These are phyloP conservation scores for Eptesicus fuscus DNA, from an alignment of 2,113 vertebrate genomes.

Conservation along the genomic window DNA sequence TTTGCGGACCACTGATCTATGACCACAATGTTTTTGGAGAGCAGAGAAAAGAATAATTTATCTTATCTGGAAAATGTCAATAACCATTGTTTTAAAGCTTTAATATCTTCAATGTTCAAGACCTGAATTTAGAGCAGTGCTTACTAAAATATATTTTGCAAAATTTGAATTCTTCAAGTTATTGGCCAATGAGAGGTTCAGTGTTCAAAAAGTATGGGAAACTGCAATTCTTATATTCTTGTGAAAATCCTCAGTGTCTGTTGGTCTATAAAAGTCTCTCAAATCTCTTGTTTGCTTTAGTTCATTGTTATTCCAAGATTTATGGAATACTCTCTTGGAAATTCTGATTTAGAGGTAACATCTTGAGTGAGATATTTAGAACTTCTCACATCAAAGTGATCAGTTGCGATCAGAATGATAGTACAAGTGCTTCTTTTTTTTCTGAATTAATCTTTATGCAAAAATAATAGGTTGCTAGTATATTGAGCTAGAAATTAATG, in stretches of 20 bases:
- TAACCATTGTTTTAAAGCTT: not conserved
- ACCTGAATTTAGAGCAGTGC: not conserved
- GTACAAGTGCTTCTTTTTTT: not conserved
- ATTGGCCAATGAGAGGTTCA: not conserved
- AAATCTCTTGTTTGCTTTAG: not conserved
- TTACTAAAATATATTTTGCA: not conserved
- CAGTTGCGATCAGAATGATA: not conserved
- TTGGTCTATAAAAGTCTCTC: not conserved
- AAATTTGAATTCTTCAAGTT: not conserved
- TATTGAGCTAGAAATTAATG: not conserved
- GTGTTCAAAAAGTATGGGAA: not conserved
- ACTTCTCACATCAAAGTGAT: not conserved
- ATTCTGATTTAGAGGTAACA: not conserved
- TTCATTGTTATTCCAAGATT: not conserved
- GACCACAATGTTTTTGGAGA: not conserved
- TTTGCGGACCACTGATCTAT: not conserved
- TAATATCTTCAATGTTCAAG: not conserved
- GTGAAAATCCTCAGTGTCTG: not conserved
- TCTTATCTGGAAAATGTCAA: not conserved
- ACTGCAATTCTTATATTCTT: not conserved
- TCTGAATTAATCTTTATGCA: not conserved
- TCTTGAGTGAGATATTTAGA: not conserved
- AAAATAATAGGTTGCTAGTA: not conserved
- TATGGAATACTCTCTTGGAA: not conserved
- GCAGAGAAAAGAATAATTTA: not conserved